phyloP scores from a whole-genome alignment of 2,797 vertebrate genomes.

The Malurus splendens region DNA sequence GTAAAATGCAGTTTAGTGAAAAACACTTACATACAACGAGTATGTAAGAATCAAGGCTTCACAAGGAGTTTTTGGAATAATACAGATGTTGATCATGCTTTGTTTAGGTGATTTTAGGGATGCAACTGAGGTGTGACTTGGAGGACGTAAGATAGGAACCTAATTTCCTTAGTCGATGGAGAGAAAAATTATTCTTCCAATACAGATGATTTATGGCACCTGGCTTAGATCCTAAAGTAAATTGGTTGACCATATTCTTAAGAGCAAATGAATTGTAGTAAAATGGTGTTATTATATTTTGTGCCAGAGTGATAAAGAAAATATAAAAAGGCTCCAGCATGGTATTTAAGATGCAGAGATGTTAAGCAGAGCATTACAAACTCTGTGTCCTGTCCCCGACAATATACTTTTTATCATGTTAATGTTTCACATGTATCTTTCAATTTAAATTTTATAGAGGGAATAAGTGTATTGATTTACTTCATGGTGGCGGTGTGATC shows the following conservation, averaged over 20 bases:
- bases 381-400: background rate
- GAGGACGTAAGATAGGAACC: background rate
- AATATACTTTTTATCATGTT: conserved; percentile 3
- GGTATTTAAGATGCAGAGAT: background rate
- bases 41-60: background rate
- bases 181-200: conserved; percentile 13
- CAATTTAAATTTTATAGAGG: conserved; percentile 13
- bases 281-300: background rate
- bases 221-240: background rate
- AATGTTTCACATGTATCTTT: background rate
- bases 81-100: background rate
- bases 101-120: background rate
- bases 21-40: background rate
- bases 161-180: background rate
- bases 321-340: background rate
- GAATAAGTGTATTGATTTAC: conserved; percentile 5
- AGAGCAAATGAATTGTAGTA: background rate
- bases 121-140: background rate
- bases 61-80: background rate
- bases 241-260: background rate
- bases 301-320: background rate
- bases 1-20: background rate
- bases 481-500: background rate
- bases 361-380: conserved; percentile 26
- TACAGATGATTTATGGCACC: background rate